Percentiles rank a stretch among this genome's conserved stretches.
Conservation (phyloP, 1,140 invertebrate genomes). For the Papilio machaon region DNA sequence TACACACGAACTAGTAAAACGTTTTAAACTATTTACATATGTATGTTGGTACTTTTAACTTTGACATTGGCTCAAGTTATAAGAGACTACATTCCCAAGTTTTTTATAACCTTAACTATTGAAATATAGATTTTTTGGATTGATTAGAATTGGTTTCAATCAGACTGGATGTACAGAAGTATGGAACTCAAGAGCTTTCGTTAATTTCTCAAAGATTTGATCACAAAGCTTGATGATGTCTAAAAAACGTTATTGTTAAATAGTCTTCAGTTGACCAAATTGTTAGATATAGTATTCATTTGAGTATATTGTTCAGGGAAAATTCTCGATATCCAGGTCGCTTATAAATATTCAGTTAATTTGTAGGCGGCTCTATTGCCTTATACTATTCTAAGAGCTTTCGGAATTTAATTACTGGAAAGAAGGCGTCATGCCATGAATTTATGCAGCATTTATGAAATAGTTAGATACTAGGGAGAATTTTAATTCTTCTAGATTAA, state of each 20-base stretch:
- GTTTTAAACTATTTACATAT: not conserved
- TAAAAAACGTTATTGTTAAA: too few relatives aligned
- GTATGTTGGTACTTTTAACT: not conserved
- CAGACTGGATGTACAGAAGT: too few relatives aligned
- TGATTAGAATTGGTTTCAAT: too few relatives aligned
- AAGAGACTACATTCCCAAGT: not conserved
- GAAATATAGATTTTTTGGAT: too few relatives aligned
- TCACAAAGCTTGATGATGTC: too few relatives aligned
- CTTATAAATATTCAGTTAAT: constrained; percentile 1
- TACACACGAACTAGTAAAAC: not conserved
- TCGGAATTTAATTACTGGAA: constrained; percentile 23
- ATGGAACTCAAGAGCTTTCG: too few relatives aligned
- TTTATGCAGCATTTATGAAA: not conserved
- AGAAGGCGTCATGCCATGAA: not conserved
- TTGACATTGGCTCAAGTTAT: constrained; percentile 5
- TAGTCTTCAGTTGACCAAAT: too few relatives aligned
- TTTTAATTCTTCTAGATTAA: too few relatives aligned
- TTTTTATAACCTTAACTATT: too few relatives aligned
- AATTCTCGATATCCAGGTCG: not conserved
- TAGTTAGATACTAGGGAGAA: not conserved
- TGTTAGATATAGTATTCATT: not conserved
- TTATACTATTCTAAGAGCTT: not conserved
- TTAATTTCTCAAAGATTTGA: too few relatives aligned
- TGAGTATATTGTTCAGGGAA: not conserved
- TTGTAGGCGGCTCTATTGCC: not conserved